Conservation (phyloP, 1,140 invertebrate species). For the Drosophila bocqueti region DNA sequence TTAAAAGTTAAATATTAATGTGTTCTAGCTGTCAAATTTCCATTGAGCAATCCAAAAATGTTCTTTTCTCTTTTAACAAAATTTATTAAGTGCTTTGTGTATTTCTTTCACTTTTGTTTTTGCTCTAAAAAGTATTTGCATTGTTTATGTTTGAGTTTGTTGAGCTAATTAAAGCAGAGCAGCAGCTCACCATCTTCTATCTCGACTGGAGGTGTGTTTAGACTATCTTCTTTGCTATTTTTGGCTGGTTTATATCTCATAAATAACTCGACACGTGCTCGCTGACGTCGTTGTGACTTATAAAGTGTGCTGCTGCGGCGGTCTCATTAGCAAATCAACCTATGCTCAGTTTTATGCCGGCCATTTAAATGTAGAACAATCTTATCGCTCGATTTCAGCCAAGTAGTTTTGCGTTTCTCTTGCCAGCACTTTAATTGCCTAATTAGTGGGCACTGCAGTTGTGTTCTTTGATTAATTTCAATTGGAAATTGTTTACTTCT, state of each 20-base stretch:
- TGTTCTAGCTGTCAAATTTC: background rate
- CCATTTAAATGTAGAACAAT: conserved; percentile 17
- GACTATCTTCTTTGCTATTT: conserved; percentile 34
- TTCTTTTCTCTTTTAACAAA: conserved; percentile 29
- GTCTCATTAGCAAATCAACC: background rate
- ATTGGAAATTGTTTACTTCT: conserved; percentile 45
- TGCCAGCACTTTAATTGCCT: conserved; percentile 34
- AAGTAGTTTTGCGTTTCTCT: conserved; percentile 18
- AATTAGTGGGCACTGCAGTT: conserved; percentile 33
- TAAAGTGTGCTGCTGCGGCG: background rate
- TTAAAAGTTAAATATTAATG: background rate
- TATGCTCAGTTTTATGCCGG: conserved; percentile 11
- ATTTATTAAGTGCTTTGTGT: conserved; percentile 26
- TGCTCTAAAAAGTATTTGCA: conserved; percentile 28
- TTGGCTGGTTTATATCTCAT: conserved; percentile 18
- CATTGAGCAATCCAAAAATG: too few relatives aligned
- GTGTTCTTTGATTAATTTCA: conserved; percentile 40
- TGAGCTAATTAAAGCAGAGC: conserved; percentile 49
- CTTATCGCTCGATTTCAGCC: conserved; percentile 16
- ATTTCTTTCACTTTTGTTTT: conserved; percentile 19
- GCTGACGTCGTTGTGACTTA: conserved; percentile 32
- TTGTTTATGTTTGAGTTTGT: conserved; percentile 51
- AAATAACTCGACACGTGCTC: conserved; percentile 46
- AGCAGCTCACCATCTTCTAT: conserved; percentile 23
- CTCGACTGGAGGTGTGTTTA: conserved; percentile 24